Evolutionary conservation across 2,888 invertebrate species (phyloP).

Genomic region (Nomada ferruginata): DNA sequence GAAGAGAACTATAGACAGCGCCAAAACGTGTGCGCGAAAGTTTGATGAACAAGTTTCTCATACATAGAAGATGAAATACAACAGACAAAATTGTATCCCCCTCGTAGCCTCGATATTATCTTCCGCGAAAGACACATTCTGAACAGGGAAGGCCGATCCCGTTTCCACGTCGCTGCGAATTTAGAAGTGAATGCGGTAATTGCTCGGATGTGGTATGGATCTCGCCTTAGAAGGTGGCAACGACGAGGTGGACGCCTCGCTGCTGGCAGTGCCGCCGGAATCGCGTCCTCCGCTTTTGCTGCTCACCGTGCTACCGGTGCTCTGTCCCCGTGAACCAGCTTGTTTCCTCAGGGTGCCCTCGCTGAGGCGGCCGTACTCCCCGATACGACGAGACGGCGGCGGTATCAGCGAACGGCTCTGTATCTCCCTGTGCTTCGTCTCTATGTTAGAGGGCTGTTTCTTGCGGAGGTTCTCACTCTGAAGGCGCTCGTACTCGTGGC

Average conservation of each 20-base stretch:
- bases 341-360: slow-evolving; percentile 81
- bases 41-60: too few relatives aligned
- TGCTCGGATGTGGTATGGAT: slow-evolving; percentile 87
- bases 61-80: not conserved
- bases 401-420: slow-evolving; percentile 85
- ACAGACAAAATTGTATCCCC: not conserved
- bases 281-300: slow-evolving; percentile 85
- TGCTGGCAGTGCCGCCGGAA: slow-evolving; percentile 86
- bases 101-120: not conserved
- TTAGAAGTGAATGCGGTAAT: slow-evolving; percentile 91
- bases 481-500: slow-evolving; percentile 89
- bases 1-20: too few relatives aligned
- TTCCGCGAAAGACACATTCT: not conserved
- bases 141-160: slow-evolving; percentile 11
- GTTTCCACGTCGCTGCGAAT: slow-evolving; percentile 3
- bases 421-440: slow-evolving; percentile 83
- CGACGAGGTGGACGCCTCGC: slow-evolving; percentile 86
- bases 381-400: slow-evolving; percentile 85
- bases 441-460: slow-evolving; percentile 78
- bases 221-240: slow-evolving; percentile 88
- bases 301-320: slow-evolving; percentile 81
- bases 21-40: too few relatives aligned
- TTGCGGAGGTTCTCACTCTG: slow-evolving; percentile 84
- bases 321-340: slow-evolving; percentile 77
- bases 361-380: slow-evolving; percentile 87